Evolutionary conservation across 2,113 vertebrate genomes (phyloP).

Genomic region (Cebidichthys violaceus): DNA sequence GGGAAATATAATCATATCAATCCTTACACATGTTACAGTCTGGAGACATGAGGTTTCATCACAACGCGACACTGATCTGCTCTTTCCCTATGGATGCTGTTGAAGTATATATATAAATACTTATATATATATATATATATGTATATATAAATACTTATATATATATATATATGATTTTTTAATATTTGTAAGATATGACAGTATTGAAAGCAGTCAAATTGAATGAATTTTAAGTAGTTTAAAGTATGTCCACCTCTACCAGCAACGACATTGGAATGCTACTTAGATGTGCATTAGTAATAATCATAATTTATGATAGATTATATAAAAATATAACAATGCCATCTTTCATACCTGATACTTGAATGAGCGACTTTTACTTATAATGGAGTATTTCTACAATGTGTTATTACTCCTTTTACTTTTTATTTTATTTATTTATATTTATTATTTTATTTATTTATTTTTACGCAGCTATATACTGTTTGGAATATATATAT

Average conservation of each 20-base stretch:
- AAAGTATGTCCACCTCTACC: not conserved
- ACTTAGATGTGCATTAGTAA: not conserved
- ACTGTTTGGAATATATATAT: too few species aligned
- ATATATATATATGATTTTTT: not conserved
- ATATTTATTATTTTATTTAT: too few species aligned
- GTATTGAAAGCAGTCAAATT: not conserved
- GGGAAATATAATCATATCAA: not conserved
- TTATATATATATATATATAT: not conserved
- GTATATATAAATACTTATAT: not conserved
- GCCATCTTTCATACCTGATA: not conserved
- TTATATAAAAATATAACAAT: not conserved
- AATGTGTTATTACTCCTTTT: not conserved
- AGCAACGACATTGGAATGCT: not conserved
- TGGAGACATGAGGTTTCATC: not conserved
- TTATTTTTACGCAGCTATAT: not conserved
- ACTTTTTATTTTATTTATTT: not conserved
- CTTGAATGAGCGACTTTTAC: not conserved
- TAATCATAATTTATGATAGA: not conserved
- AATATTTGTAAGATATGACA: not conserved
- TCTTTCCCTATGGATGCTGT: not conserved
- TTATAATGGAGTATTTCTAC: not conserved
- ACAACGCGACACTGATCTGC: not conserved
- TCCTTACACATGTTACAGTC: not conserved
- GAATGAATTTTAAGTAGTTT: not conserved
- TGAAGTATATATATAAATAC: not conserved